phyloP scores from a whole-genome alignment of 2,113 vertebrate species.

The Perca fluviatilis region DNA sequence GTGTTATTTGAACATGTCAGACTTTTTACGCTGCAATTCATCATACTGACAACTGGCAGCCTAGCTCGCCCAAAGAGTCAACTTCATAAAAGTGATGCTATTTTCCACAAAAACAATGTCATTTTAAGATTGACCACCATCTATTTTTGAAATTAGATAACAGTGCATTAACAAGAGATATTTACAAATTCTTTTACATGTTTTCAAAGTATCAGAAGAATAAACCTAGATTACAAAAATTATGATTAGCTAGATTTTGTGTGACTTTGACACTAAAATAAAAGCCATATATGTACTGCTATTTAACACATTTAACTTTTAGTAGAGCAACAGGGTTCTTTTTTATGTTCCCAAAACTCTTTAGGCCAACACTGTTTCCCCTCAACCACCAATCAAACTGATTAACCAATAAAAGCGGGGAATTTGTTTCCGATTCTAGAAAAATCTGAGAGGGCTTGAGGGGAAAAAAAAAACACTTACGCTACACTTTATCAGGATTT shows the following conservation, averaged over 20 bases:
- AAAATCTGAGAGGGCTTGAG: constrained; percentile 14
- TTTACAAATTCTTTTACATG: neutral
- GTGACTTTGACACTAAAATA: neutral
- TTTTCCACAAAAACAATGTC: constrained; percentile 12
- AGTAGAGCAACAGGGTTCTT: constrained; percentile 3
- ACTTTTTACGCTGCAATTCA: constrained; percentile 35
- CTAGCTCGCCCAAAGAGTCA: neutral
- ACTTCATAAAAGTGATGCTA: constrained; percentile 16
- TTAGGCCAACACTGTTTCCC: neutral
- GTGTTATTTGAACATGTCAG: constrained; percentile 40
- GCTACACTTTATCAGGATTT: constrained; percentile 69
- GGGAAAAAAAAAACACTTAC: constrained; percentile 23
- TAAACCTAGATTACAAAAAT: neutral
- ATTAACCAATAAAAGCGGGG: constrained; percentile 38
- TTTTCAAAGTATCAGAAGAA: neutral
- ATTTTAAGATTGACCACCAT: constrained; percentile 25
- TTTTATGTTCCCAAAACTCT: constrained; percentile 6
- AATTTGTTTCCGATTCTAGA: constrained; percentile 45
- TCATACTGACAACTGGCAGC: constrained; percentile 41
- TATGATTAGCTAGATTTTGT: neutral
- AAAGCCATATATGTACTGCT: neutral
- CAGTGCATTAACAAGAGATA: neutral
- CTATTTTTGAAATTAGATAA: constrained; percentile 1
- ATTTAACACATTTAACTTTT: neutral
- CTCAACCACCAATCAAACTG: constrained; percentile 41